Percentiles rank a stretch among this genome's conserved stretches.
phyloP scores from a whole-genome alignment of 2,797 vertebrate genomes.

The Pogoniulus pusillus region DNA sequence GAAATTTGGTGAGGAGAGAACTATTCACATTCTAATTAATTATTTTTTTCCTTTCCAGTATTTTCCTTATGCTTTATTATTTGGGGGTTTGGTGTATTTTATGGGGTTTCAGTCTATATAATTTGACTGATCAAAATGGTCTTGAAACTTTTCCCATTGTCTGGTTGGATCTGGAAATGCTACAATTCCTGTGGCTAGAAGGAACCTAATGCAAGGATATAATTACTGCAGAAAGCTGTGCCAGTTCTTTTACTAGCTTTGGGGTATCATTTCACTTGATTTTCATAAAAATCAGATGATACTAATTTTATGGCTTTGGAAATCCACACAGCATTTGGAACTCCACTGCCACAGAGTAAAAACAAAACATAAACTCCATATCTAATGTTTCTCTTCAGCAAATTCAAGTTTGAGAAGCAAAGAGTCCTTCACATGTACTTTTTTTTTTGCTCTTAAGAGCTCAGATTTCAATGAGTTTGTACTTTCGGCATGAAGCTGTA shows the following conservation, averaged over 20 bases:
- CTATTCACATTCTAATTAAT: not conserved
- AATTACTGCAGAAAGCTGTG: not conserved
- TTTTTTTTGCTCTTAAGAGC: slow-evolving; percentile 5
- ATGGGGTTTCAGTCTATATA: not conserved
- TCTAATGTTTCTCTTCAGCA: slow-evolving; percentile 40
- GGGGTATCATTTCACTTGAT: slow-evolving; percentile 27
- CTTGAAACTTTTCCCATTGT: not conserved
- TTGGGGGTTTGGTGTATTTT: not conserved
- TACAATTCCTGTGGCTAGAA: slow-evolving; percentile 18
- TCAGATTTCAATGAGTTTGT: slow-evolving; percentile 38
- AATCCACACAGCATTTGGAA: too few relatives aligned
- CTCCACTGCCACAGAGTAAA: slow-evolving; percentile 18
- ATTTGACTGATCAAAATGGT: not conserved
- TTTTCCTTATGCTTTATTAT: not conserved
- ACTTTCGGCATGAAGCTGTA: slow-evolving; percentile 35
- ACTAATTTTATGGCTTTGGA: slow-evolving; percentile 29
- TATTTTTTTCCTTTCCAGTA: not conserved
- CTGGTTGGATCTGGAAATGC: not conserved
- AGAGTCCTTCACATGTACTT: not conserved
- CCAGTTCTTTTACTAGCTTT: slow-evolving; percentile 42
- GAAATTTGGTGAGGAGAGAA: not conserved
- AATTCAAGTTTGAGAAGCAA: slow-evolving; percentile 43
- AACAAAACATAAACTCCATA: not conserved
- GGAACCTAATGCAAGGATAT: not conserved
- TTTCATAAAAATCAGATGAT: slow-evolving; percentile 62